Evolutionary conservation across 2,888 invertebrate species (phyloP).

Genomic region (Leucania comma): DNA sequence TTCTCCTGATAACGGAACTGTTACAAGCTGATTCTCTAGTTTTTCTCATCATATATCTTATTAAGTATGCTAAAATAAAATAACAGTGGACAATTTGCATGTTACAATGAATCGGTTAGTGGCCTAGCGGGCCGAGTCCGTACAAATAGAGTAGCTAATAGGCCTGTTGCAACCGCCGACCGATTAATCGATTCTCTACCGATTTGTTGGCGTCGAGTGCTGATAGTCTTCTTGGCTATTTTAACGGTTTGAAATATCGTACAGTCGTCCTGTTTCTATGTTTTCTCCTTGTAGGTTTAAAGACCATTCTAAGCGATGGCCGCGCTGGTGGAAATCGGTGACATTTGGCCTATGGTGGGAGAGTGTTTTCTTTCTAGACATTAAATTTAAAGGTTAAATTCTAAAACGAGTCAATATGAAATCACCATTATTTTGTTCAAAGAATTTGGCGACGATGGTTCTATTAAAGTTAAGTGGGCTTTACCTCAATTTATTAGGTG

Average conservation of each 20-base stretch:
- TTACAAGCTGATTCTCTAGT: constrained; percentile 5
- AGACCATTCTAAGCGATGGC: neutral
- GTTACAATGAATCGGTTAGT: constrained; percentile 38
- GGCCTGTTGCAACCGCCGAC: constrained; percentile 6
- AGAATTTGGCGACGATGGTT: neutral
- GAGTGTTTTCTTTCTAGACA: neutral
- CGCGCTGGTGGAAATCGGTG: neutral
- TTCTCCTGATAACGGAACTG: constrained; percentile 18
- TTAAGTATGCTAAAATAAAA: constrained; percentile 28
- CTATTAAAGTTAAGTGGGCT: neutral
- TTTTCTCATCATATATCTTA: constrained; percentile 22
- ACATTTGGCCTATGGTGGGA: neutral
- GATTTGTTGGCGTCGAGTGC: constrained; percentile 34
- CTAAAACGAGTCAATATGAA: neutral
- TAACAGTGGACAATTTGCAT: constrained; percentile 49
- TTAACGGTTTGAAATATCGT: neutral
- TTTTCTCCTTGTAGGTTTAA: neutral
- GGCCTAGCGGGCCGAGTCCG: constrained; percentile 1
- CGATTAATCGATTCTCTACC: constrained; percentile 24
- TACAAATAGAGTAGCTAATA: constrained; percentile 29
- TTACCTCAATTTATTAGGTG: neutral
- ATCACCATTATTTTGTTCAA: neutral
- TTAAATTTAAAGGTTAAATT: neutral
- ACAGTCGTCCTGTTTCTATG: neutral
- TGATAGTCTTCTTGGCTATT: constrained; percentile 11